Percentiles rank a stretch among this genome's conserved stretches.
These are phyloP conservation scores for Zoanthus sansibaricus DNA, from an alignment of 92 coral and sea anemone species.

Conservation along the genomic window DNA sequence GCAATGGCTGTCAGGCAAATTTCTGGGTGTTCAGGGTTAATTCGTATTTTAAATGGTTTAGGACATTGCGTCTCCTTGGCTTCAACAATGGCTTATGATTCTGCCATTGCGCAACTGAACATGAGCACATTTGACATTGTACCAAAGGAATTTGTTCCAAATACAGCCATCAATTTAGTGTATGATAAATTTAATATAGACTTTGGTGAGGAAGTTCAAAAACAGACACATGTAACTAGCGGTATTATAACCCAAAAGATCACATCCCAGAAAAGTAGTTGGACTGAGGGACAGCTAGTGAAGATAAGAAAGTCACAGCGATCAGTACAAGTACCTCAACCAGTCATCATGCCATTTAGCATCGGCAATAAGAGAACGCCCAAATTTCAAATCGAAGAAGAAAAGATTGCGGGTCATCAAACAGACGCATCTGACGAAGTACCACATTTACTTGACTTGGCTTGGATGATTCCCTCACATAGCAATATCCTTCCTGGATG, in stretches of 20 bases:
- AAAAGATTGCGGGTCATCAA: constrained; percentile 14
- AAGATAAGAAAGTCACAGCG: constrained; percentile 32
- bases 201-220: constrained; percentile 51
- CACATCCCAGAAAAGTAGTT: constrained; percentile 4
- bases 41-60: constrained; percentile 49
- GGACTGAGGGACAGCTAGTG: constrained; percentile 6
- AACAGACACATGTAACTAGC: constrained; percentile 60
- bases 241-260: constrained; percentile 48
- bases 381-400: constrained; percentile 24
- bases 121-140: constrained; percentile 42
- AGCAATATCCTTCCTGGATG: constrained; percentile 43
- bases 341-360: constrained; percentile 36
- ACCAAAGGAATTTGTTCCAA: constrained; percentile 51
- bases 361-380: constrained; percentile 56
- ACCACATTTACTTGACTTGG: constrained; percentile 47
- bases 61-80: constrained; percentile 59
- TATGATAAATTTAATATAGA: constrained; percentile 62
- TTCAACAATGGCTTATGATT: constrained; percentile 64
- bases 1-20: constrained; percentile 63
- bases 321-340: constrained; percentile 43
- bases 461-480: constrained; percentile 31
- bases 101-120: constrained; percentile 49
- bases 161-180: constrained; percentile 33
- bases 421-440: constrained; percentile 22
- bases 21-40: constrained; percentile 56